Base-by-base conservation (phyloP, 2,888 invertebrate genomes). In the Drosophila anceps region DNA sequence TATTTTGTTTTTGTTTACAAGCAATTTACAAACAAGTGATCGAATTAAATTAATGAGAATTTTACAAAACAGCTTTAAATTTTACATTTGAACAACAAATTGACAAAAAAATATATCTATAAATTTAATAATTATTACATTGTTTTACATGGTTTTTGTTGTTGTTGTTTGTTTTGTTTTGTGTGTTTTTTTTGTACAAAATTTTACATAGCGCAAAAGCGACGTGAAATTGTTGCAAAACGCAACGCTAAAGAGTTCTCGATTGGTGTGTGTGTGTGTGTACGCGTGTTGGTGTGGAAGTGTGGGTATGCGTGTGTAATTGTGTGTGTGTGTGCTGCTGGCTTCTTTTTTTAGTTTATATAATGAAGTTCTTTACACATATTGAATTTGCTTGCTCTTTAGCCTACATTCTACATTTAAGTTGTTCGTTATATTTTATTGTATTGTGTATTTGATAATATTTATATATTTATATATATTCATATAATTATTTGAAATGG, bases 121-220 rank as follows among this genome's bases (percentile, higher is more conserved):
- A 37, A 27, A 61, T 59, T 55, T 57, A 67, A 68, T 48, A 69
- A 64, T 37, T 46, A 74, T 77, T 79, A 77, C 70, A 81, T 74
- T 57, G 68, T 70, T 81, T 63, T 73, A 73, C 76, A 71, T 79
- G 69, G 63, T 74, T 82, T 72, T 72, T 57, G 57, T 83, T 65
- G 59, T 64, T 50, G 51, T 55, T 35, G 57, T 66, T 41, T 12
- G 12, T 64, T 46, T 46, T 67, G 37, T 24, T 59, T 60, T 31
- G 55, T 29, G 48, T 41, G 48, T 41, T 65, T 71, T 69, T 80
- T 81, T 76, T 82, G 69, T 85, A 90, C 81, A 88, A 85, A 81
- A 83, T 88, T 88, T 86, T 86, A 86, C 90, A 86, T 76, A 83
- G 85, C 90, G 90, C 88, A 85, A 85, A 85, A 85, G 83, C 83